Evolutionary conservation across 2,113 vertebrate genomes (phyloP).

Genomic region (Herpetotheres cachinnans): DNA sequence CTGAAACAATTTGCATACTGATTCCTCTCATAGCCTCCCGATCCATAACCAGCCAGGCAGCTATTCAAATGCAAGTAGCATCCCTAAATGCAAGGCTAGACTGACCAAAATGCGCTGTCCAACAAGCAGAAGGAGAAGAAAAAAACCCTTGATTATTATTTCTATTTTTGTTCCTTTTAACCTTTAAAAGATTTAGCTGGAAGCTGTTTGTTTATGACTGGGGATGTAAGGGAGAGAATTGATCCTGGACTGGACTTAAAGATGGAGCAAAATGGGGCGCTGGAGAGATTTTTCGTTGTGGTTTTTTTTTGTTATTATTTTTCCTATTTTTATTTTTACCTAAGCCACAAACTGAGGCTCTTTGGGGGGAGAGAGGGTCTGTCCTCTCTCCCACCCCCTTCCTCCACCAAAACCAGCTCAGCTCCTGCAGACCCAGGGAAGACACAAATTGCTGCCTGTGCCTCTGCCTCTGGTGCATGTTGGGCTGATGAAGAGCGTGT

Average conservation of each 20-base stretch:
- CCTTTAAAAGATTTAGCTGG: constrained; percentile 68
- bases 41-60: constrained; percentile 91
- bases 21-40: constrained; percentile 91
- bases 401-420: constrained; percentile 4
- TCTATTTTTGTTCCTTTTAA: constrained; percentile 61
- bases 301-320: not conserved
- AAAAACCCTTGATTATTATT: constrained; percentile 55
- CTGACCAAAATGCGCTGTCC: constrained; percentile 71
- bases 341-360: constrained; percentile 38
- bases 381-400: constrained; percentile 9
- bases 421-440: constrained; percentile 30
- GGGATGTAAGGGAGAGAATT: constrained; percentile 69
- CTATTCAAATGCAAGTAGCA: constrained; percentile 94
- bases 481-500: constrained; percentile 54
- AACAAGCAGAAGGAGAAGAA: constrained; percentile 59
- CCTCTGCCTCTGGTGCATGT: constrained; percentile 29
- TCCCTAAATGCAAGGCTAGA: constrained; percentile 83
- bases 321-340: constrained; percentile 56
- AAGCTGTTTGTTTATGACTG: constrained; percentile 74
- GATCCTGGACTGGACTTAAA: constrained; percentile 71
- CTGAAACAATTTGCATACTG: constrained; percentile 99
- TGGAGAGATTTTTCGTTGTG: constrained; percentile 65
- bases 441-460: constrained; percentile 26
- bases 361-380: constrained; percentile 7
- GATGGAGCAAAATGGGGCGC: constrained; percentile 66